Percentiles rank a stretch among this genome's conserved stretches.
These are phyloP conservation scores for Argentina silus DNA, from an alignment of 2,797 vertebrate species.

Conservation along the genomic window DNA sequence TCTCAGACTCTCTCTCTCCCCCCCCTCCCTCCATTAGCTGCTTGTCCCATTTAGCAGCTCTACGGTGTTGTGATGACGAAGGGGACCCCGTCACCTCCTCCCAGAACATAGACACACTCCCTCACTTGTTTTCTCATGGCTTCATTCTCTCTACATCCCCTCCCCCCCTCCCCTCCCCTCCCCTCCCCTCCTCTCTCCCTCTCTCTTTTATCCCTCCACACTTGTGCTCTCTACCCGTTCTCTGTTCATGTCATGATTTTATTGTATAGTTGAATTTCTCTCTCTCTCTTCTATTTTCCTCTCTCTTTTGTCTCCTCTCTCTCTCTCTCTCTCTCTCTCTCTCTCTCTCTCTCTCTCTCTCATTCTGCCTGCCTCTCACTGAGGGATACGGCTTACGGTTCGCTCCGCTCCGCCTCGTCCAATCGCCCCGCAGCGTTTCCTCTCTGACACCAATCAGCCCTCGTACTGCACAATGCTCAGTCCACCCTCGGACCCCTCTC, in stretches of 20 bases:
- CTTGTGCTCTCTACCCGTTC: slow-evolving; percentile 18
- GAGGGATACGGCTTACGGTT: neutral
- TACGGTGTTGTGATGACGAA: too few relatives aligned
- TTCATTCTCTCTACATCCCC: slow-evolving; percentile 32
- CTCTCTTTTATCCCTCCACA: slow-evolving; percentile 44
- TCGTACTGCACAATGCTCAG: slow-evolving; percentile 2
- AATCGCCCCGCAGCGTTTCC: neutral
- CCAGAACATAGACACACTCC: too few relatives aligned
- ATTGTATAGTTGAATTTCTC: too few relatives aligned
- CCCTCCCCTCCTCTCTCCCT: slow-evolving; percentile 2
- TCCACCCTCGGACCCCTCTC: neutral
- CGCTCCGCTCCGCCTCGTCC: neutral
- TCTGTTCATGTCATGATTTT: too few relatives aligned
- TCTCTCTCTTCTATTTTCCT: slow-evolving; percentile 15
- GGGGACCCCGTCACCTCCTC: too few relatives aligned
- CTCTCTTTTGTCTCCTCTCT: slow-evolving; percentile 55
- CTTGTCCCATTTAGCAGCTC: too few relatives aligned
- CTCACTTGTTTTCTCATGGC: neutral
- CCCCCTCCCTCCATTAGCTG: neutral
- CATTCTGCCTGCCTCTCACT: neutral
- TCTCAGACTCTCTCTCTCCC: neutral
- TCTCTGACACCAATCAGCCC: neutral
- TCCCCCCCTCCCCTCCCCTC: neutral
- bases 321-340: slow-evolving; percentile 49
- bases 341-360: slow-evolving; percentile 56